Base-by-base conservation (phyloP, 2,888 invertebrate species). In the Amiota minor region DNA sequence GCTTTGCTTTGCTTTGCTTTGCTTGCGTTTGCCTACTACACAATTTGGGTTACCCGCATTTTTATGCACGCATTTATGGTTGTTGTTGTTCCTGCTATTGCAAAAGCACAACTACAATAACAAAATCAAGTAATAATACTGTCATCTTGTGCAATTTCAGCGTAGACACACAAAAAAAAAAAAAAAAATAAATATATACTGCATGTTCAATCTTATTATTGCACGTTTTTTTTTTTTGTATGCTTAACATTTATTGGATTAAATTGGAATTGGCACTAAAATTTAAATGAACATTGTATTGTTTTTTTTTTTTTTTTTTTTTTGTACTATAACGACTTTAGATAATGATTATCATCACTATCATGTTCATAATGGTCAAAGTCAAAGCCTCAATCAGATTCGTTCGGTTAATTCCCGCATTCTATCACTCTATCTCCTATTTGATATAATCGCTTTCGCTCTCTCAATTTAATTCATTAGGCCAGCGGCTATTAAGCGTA, bases 21-120 rank as follows among this genome's bases (percentile, higher is more conserved):
- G 53, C 53, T 53, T 53, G 14, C 53, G 53, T 18, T 35, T 35
- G 35, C 35, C 35, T 35, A 35, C 35, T 18, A 72, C 70, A 68
- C 75, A 77, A 78, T 80, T 35, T 80, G 80, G 74, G 80, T 74
- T 68, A 59, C 68, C 72, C 67, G 77, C 76, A 77, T 71, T 74
- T 53, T 53, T 59, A 35, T 35, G 6, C 35, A 35, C 35, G 35
- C 35, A 35, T 35, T 35, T 8, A 35, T 35, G 2, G 35, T 35
- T n/a, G n/a, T 14, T 49, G 8, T 45, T 53, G 14, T 65, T 47
- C 35, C 35, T 35, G 35, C 35, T 35, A 35, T 35, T 35, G 35
- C 35, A 35, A 35, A 35, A 35, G 6, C 35, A 35, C 35, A 35
- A 35, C 2, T 4, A 35, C 35, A 35, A 35, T 35, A 6, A 35